These are phyloP conservation scores for Pyrocephalus nanus DNA, from an alignment of 2,797 vertebrate genomes.

Conservation along the genomic window DNA sequence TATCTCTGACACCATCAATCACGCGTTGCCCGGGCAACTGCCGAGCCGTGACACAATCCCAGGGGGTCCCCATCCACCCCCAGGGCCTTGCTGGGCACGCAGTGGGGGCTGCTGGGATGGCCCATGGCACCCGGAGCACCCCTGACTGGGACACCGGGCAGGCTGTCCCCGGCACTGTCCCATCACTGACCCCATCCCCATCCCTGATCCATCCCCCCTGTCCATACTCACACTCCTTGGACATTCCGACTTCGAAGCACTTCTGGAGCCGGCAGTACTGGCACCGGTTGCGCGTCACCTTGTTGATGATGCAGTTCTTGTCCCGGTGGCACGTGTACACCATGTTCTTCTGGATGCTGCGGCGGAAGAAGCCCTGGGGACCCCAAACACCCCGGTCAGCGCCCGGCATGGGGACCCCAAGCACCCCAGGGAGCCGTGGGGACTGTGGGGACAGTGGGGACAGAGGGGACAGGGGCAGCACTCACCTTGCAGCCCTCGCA, in stretches of 20 bases:
- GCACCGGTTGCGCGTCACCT: constrained; percentile 97
- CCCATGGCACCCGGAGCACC: not conserved
- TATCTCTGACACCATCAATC: constrained; percentile 83
- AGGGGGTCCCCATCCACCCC: constrained; percentile 11
- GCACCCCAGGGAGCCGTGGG: not conserved
- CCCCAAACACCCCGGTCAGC: not conserved
- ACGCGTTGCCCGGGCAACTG: constrained; percentile 72
- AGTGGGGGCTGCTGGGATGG: not conserved
- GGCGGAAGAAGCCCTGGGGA: constrained; percentile 92
- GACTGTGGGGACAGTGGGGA: not conserved
- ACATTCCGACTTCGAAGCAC: constrained; percentile 99
- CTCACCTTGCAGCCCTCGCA: constrained; percentile 90
- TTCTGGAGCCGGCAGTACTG: constrained; percentile 98
- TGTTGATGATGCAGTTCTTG: constrained; percentile 98
- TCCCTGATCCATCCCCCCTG: not conserved
- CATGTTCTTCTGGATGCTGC: constrained; percentile 99
- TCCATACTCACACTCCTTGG: constrained; percentile 92
- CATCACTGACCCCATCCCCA: no score
- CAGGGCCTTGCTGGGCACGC: not conserved
- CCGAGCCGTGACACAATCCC: constrained; percentile 66
- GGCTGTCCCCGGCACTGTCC: not conserved
- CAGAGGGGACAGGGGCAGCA: not conserved
- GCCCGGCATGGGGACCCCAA: rapidly evolving
- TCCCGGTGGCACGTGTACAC: constrained; percentile 98
- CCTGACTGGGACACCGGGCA: not conserved